Evolutionary conservation across 2,888 invertebrate genomes (phyloP).

Genomic region (Poecilus cupreus): DNA sequence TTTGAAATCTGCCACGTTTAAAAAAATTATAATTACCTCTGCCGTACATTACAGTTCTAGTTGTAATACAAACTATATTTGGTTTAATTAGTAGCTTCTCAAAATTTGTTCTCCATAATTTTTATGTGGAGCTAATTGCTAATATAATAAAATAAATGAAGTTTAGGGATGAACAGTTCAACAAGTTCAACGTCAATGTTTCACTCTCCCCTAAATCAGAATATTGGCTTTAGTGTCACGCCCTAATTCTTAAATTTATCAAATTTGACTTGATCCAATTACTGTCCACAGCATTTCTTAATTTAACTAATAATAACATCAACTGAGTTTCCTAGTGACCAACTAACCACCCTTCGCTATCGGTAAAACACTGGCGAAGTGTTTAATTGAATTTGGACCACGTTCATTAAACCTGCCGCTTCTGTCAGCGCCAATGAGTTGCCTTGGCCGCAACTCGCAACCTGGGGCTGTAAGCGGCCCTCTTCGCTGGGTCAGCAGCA

Average conservation of each 20-base stretch:
- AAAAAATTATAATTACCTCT: too few species aligned
- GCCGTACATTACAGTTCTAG: too few species aligned
- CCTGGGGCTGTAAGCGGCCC: background rate
- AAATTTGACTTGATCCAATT: background rate
- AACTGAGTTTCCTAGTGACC: background rate
- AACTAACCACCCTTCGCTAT: background rate
- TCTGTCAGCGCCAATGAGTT: slow-evolving; percentile 26
- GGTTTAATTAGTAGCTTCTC: too few species aligned
- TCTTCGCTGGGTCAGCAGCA: slow-evolving; percentile 17
- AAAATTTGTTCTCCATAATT: too few species aligned
- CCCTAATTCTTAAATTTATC: background rate
- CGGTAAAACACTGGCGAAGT: slow-evolving; percentile 29
- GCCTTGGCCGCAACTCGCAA: background rate
- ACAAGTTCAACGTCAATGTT: too few species aligned
- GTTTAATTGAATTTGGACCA: slow-evolving; percentile 45
- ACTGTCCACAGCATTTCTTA: background rate
- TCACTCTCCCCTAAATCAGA: too few species aligned
- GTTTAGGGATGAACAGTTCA: too few species aligned
- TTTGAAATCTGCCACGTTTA: too few species aligned
- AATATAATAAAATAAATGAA: too few species aligned
- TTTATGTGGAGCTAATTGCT: too few species aligned
- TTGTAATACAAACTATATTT: too few species aligned
- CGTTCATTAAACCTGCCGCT: slow-evolving; percentile 37
- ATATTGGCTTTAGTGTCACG: too few species aligned
- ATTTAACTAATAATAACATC: background rate